Evolutionary conservation across 2,113 vertebrate species (phyloP).

Genomic region (Dicrurus megarhynchus): DNA sequence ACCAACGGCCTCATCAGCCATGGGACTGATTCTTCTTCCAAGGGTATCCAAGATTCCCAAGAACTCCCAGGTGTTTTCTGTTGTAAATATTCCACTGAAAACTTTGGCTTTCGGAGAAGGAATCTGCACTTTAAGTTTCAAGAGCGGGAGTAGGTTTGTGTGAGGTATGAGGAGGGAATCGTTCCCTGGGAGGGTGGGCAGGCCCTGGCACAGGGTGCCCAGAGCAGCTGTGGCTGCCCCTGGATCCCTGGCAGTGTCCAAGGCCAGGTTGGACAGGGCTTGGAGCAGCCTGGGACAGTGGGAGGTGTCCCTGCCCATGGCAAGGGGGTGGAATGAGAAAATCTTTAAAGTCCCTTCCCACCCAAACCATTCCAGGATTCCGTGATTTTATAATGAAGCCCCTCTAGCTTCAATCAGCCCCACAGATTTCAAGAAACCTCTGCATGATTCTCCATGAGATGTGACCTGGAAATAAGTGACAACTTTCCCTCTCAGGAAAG

Average conservation of each 20-base stretch:
- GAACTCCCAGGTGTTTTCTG: neutral
- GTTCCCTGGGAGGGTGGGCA: rapidly evolving
- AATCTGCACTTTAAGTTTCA: neutral
- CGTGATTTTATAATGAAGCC: rapidly evolving
- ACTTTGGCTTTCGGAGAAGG: neutral
- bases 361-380: neutral
- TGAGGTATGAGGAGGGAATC: neutral
- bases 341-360: neutral
- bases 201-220: neutral
- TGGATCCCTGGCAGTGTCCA: neutral
- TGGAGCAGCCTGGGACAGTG: neutral
- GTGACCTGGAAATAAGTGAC: neutral
- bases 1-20: rapidly evolving
- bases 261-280: neutral
- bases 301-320: neutral
- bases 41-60: neutral
- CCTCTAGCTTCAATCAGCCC: neutral
- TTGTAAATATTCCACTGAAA: neutral
- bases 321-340: neutral
- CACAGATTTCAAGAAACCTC: neutral
- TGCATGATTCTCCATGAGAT: neutral
- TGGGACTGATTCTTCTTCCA: neutral
- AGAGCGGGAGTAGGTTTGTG: rapidly evolving
- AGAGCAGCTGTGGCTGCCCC: neutral
- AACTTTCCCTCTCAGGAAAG: neutral